A percentile compares a stretch with the other conserved stretches of the same genome.
phyloP scores from a whole-genome alignment of 2,113 vertebrate genomes.

The Atrichornis clamosus region DNA sequence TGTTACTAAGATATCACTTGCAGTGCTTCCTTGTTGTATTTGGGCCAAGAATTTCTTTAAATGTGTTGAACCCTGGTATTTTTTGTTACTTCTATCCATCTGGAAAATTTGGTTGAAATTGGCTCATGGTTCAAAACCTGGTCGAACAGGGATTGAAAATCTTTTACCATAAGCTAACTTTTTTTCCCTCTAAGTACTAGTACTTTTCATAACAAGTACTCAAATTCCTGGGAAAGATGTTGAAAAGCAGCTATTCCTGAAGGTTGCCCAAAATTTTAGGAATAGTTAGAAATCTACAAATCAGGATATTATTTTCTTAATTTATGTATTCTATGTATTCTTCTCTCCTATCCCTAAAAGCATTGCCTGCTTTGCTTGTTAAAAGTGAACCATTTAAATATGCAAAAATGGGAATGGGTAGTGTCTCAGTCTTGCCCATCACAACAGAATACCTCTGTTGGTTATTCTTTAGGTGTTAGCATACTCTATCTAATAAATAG shows the following conservation, averaged over 20 bases:
- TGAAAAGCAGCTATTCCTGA: background rate
- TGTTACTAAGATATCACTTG: background rate
- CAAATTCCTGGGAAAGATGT: background rate
- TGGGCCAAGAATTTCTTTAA: background rate
- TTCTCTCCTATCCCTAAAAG: background rate
- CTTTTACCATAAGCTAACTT: background rate
- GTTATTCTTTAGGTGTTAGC: background rate
- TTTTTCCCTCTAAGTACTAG: no score
- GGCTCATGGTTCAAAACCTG: background rate
- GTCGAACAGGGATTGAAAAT: background rate
- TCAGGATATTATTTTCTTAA: background rate
- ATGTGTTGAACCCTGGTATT: background rate
- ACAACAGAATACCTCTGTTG: background rate
- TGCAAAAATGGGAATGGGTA: background rate
- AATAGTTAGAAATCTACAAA: background rate
- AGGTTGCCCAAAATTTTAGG: background rate
- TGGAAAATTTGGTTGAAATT: background rate
- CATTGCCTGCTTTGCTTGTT: background rate
- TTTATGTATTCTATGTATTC: background rate
- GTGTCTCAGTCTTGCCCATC: background rate
- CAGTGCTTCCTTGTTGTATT: background rate
- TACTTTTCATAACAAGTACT: no score
- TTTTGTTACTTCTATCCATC: background rate
- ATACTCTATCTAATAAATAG: slow-evolving; percentile 5
- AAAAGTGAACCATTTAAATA: background rate